phyloP scores from a whole-genome alignment of 2,797 vertebrate species.

The Neomorphus geoffroyi region DNA sequence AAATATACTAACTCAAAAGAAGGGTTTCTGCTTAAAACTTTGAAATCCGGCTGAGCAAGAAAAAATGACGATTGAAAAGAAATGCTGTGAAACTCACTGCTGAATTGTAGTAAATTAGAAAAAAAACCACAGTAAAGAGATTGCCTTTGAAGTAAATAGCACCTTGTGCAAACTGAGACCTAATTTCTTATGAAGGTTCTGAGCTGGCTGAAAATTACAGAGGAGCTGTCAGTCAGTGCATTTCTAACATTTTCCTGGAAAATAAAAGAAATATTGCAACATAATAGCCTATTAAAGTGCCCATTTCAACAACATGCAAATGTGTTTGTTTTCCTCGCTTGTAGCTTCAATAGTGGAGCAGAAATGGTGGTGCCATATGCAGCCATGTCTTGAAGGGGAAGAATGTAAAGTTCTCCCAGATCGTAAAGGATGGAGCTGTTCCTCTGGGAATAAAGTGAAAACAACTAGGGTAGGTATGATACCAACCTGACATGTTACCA shows the following conservation, averaged over 20 bases:
- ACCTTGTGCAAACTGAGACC: not conserved
- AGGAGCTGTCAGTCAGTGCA: not conserved
- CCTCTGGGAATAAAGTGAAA: constrained; percentile 98
- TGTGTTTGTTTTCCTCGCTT: constrained; percentile 6
- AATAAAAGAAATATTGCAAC: not conserved
- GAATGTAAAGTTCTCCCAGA: constrained; percentile 99
- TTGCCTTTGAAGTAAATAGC: not conserved
- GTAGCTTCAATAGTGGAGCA: constrained; percentile 96
- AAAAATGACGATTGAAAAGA: not conserved
- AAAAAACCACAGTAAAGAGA: not conserved
- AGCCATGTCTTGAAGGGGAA: constrained; percentile 96
- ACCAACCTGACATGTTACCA: constrained; percentile 19
- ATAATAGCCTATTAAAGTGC: not conserved
- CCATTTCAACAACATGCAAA: not conserved
- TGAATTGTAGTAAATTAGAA: not conserved
- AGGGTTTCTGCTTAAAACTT: not conserved
- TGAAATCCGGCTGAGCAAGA: not conserved
- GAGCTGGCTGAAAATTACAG: not conserved
- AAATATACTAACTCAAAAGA: not conserved
- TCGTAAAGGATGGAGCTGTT: constrained; percentile 98
- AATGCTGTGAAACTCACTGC: not conserved
- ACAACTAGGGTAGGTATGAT: constrained; percentile 91
- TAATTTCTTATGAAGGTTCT: not conserved
- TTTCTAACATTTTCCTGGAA: not conserved
- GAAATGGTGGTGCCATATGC: constrained; percentile 99